phyloP scores from a whole-genome alignment of 1,140 invertebrate species.

The Sminthurinus signatus region DNA sequence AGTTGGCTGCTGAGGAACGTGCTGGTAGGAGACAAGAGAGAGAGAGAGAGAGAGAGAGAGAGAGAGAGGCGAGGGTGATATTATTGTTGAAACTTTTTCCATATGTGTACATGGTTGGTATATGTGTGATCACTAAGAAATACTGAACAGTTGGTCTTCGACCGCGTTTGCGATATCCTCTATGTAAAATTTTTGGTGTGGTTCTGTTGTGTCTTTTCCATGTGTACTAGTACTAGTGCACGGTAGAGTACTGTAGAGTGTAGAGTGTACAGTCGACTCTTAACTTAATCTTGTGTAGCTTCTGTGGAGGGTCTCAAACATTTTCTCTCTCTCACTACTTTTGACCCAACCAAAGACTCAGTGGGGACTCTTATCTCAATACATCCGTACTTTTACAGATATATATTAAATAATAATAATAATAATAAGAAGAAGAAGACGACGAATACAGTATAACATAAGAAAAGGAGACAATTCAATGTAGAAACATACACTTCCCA shows the following conservation, averaged over 20 bases:
- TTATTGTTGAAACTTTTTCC: conserved; percentile 27
- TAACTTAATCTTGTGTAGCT: conserved; percentile 21
- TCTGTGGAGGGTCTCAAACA: conserved; percentile 34
- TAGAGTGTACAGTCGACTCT: conserved; percentile 6
- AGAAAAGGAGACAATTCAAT: too few relatives aligned
- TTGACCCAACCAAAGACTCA: conserved; percentile 26
- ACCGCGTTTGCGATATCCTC: conserved; percentile 25
- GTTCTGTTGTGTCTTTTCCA: not conserved
- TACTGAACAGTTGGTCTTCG: conserved; percentile 26
- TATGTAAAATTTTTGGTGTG: not conserved
- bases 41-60: not conserved
- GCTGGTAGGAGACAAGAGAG: too few relatives aligned
- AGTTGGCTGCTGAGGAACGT: too few relatives aligned
- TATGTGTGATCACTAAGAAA: conserved; percentile 9
- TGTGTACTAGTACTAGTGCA: too few relatives aligned
- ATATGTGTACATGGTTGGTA: not conserved
- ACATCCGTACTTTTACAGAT: conserved; percentile 7
- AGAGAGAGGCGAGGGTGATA: conserved; percentile 35
- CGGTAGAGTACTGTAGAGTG: too few relatives aligned
- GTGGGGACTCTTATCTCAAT: conserved; percentile 33
- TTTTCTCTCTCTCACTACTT: too few relatives aligned
- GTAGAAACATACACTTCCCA: conserved; percentile 6
- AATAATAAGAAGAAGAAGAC: too few relatives aligned
- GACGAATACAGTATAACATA: too few relatives aligned
- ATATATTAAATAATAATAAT: not conserved